phyloP scores from a whole-genome alignment of 2,888 invertebrate genomes.

The Acleris literana region DNA sequence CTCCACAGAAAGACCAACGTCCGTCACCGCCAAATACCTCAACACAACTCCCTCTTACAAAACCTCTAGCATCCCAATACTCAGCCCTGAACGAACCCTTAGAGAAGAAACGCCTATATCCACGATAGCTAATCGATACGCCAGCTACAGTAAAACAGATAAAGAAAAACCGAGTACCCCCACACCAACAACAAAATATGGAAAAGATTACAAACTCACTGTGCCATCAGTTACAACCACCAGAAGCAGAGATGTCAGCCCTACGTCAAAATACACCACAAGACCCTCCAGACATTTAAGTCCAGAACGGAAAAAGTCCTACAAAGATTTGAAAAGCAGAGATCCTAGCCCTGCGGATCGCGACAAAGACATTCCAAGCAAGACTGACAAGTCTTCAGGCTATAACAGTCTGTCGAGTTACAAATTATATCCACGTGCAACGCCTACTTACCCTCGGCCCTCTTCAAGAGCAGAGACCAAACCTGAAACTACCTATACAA shows the following conservation, averaged over 20 bases:
- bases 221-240: slow-evolving; percentile 62
- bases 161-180: slow-evolving; percentile 38
- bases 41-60: slow-evolving; percentile 71
- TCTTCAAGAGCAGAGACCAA: slow-evolving; percentile 61
- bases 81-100: slow-evolving; percentile 59
- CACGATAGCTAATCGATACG: slow-evolving; percentile 71
- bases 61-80: slow-evolving; percentile 76
- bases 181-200: slow-evolving; percentile 46
- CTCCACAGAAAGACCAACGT: slow-evolving; percentile 65
- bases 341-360: slow-evolving; percentile 83
- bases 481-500: slow-evolving; percentile 41
- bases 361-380: slow-evolving; percentile 82
- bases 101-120: slow-evolving; percentile 74
- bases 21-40: slow-evolving; percentile 76
- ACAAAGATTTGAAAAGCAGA: slow-evolving; percentile 71
- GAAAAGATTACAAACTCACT: slow-evolving; percentile 77
- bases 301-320: slow-evolving; percentile 75
- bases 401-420: slow-evolving; percentile 78
- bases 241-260: slow-evolving; percentile 83
- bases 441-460: slow-evolving; percentile 67
- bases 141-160: slow-evolving; percentile 62
- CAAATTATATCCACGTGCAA: slow-evolving; percentile 80
- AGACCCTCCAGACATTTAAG: slow-evolving; percentile 76
- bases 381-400: slow-evolving; percentile 81
- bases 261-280: slow-evolving; percentile 73